Evolutionary conservation across 2,888 invertebrate genomes (phyloP), one percentile per base, ranked within the genome.

Genomic region (Chymomyza procnemis): DNA sequence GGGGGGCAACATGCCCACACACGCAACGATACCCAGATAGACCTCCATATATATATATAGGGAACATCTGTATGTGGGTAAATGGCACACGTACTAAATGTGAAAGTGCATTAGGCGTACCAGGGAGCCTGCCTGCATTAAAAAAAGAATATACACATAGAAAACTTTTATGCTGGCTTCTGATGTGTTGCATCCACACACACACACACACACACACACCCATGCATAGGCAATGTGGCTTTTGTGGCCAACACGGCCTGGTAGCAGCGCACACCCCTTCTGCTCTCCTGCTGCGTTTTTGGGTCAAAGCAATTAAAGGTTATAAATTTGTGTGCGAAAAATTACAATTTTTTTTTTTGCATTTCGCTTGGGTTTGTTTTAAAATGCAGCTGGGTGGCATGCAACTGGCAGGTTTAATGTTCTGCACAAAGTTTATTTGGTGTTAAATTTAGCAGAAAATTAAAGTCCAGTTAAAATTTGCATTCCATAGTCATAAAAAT

Each of bases 291-390:
- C 78, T 82, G 75, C 69, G 83, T 87, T 83, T 86, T 87, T 83
- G 79, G 86, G 83, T 86, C 88, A 86, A 79, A 86, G 87, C 87
- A 84, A 84, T 84, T 84, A 84, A 86, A 84, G 87, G 88, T 88
- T 84, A 88, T 84, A 84, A 88, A 88, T 88, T 88, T 83, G 64
- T 74, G 71, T 78, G 85, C 80, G 69, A 87, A 78, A 83, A 80
- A 84, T 83, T 83, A 71, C 66, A 60, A 67, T 83, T 80, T 73
- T 71, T 65, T 34, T 46, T 50, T 26, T 59, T 60, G 60, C 21
- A 8, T 50, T 26, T 59, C 57, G 60, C 21, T 4, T 16, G 26
- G 3, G 18, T 21, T 54, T 21, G 54, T 54, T 54, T 41, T 54
- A 54, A 54, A 50, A 54, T 21, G 34, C 34, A 9, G 54, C 54